These are phyloP conservation scores for Helogale parvula DNA, from an alignment of 2,113 vertebrate genomes.

Conservation along the genomic window DNA sequence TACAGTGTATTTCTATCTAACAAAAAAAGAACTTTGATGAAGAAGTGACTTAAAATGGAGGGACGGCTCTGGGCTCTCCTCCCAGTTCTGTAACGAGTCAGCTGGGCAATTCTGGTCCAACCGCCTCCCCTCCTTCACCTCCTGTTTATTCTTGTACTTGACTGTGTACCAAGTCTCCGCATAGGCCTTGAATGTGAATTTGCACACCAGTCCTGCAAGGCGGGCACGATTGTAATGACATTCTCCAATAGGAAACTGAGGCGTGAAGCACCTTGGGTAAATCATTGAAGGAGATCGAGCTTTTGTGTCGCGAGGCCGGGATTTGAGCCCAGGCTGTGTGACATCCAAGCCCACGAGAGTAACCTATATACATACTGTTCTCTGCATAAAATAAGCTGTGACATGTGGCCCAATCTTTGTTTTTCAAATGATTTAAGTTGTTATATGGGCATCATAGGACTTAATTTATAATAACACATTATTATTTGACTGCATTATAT, in stretches of 20 bases:
- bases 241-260: not conserved
- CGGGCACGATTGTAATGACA: not conserved
- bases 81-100: not conserved
- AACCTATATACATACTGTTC: fast-evolving
- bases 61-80: not conserved
- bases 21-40: not conserved
- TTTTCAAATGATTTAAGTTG: conserved; percentile 17
- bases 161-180: not conserved
- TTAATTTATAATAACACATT: not conserved
- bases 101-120: not conserved
- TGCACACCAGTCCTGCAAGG: not conserved
- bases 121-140: not conserved
- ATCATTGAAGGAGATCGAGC: not conserved
- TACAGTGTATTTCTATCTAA: not conserved
- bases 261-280: not conserved
- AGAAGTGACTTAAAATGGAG: not conserved
- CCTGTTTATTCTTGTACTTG: not conserved
- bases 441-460: not conserved
- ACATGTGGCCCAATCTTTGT: not conserved
- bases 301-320: not conserved
- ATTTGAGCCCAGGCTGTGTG: not conserved
- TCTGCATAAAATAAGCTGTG: not conserved
- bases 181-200: not conserved
- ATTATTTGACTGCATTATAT: not conserved
- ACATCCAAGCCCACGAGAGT: not conserved